Base-by-base conservation (phyloP, 2,797 vertebrate genomes). In the Amniataba percoides region DNA sequence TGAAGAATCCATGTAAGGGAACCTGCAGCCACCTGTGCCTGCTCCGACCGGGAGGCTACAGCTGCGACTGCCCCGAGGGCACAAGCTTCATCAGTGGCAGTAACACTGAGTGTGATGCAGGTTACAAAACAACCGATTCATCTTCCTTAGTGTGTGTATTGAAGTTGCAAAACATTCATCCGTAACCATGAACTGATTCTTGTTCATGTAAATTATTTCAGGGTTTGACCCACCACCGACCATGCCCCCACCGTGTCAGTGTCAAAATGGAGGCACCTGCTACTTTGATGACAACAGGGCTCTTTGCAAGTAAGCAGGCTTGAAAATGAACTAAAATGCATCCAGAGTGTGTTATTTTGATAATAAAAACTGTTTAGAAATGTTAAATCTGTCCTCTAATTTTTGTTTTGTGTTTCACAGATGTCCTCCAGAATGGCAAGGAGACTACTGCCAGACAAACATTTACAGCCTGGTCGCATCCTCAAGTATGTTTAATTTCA, bases 1-100 rank as follows among this genome's bases (percentile, higher is more conserved):
- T 94, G 79, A 93, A 75, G 43, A 95, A 88, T 84, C 94, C 93
- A 0, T 95, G 94, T 52, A 95, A 95, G 43, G 92, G 92, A 69
- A 90, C 69, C 39, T 95, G 94, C 77, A 95, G 94, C 80, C 94
- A 95, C 67, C 77, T 95, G 84, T 95, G 94, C 69, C 62, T 95
- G 74, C 89, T 95, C 16, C 82, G 94, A 9, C 94, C 94, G 0
- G 83, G 71, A 14, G 94, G 94, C 0, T 95, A 95, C 90, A 90
- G 81, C 71, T 95, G 94, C 13, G 93, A 92, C 86, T 95, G 94
- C 45, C 94, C 94, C 0, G 83, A 95, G 73, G 94, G 94, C 27
- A 91, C 90, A 71, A 46, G 31, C 82, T 90, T 95, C 19, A 1
- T 90, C 43, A 2, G 84, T 0, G 90, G 94, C 69, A 95, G 94